phyloP scores from a whole-genome alignment of 2,888 invertebrate species.

The Drosophila suboccidentalis region DNA sequence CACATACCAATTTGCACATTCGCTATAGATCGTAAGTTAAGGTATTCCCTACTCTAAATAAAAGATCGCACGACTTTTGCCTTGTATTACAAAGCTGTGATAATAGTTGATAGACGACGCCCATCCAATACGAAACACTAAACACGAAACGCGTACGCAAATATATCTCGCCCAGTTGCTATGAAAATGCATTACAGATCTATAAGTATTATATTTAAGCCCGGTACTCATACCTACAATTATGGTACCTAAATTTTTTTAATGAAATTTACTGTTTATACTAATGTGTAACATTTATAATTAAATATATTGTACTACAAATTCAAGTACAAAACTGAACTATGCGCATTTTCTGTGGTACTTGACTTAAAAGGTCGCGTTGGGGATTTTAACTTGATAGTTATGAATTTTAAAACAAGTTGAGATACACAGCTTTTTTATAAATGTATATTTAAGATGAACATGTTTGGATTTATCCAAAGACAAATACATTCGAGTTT shows the following conservation, averaged over 20 bases:
- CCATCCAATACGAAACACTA: slow-evolving; percentile 35
- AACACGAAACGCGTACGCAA: slow-evolving; percentile 14
- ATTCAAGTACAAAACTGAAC: slow-evolving; percentile 24
- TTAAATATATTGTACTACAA: slow-evolving; percentile 28
- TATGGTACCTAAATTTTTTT: slow-evolving; percentile 5
- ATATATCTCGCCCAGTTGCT: slow-evolving; percentile 51
- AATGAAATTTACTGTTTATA: slow-evolving; percentile 9
- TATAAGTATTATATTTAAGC: slow-evolving; percentile 3
- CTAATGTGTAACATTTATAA: neutral
- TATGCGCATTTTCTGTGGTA: neutral
- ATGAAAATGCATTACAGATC: slow-evolving; percentile 22
- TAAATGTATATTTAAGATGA: too few relatives aligned
- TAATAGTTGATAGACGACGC: slow-evolving; percentile 60
- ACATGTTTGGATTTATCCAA: too few relatives aligned
- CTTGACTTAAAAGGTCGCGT: neutral
- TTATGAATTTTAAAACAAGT: too few relatives aligned
- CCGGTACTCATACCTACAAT: slow-evolving; percentile 9
- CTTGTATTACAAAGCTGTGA: slow-evolving; percentile 75
- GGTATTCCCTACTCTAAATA: slow-evolving; percentile 14
- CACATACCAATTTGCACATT: slow-evolving; percentile 32
- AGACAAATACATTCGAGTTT: too few relatives aligned
- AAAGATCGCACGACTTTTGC: slow-evolving; percentile 49
- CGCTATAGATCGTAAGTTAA: slow-evolving; percentile 44
- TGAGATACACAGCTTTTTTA: too few relatives aligned
- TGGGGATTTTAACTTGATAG: neutral